phyloP scores from a whole-genome alignment of 2,797 vertebrate species.

The Halcyon leucocephala region DNA sequence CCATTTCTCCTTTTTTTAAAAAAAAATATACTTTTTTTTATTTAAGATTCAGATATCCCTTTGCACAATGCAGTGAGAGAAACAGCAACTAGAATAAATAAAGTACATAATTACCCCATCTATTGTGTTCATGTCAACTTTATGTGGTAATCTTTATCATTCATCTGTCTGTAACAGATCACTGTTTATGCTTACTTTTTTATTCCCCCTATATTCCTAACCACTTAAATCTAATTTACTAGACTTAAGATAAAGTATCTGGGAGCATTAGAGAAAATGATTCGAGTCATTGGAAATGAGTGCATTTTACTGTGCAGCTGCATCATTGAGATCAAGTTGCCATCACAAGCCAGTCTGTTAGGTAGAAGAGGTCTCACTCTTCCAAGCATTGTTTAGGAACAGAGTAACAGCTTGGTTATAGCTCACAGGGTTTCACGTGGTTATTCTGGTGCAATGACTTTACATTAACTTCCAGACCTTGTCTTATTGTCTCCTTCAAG shows the following conservation, averaged over 20 bases:
- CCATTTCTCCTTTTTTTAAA: neutral
- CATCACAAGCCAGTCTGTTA: neutral
- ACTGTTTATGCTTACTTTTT: neutral
- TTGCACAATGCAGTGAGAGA: neutral
- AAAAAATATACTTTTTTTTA: neutral
- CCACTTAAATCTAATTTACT: neutral
- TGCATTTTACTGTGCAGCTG: neutral
- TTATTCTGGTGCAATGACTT: neutral
- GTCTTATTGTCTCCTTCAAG: neutral
- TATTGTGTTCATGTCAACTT: neutral
- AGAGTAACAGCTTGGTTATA: neutral
- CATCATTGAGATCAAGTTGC: neutral
- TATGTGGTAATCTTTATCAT: neutral
- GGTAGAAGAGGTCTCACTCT: neutral
- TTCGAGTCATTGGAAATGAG: neutral
- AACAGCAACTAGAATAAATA: neutral
- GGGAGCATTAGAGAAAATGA: neutral
- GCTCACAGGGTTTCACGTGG: neutral
- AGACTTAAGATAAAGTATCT: neutral
- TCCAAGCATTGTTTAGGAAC: neutral
- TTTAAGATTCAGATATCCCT: neutral
- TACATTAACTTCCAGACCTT: neutral
- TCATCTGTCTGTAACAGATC: constrained; percentile 2
- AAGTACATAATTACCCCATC: neutral
- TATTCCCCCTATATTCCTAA: neutral